Base-by-base conservation (phyloP, 1,140 invertebrate genomes). In the Bombus haemorrhoidalis region DNA sequence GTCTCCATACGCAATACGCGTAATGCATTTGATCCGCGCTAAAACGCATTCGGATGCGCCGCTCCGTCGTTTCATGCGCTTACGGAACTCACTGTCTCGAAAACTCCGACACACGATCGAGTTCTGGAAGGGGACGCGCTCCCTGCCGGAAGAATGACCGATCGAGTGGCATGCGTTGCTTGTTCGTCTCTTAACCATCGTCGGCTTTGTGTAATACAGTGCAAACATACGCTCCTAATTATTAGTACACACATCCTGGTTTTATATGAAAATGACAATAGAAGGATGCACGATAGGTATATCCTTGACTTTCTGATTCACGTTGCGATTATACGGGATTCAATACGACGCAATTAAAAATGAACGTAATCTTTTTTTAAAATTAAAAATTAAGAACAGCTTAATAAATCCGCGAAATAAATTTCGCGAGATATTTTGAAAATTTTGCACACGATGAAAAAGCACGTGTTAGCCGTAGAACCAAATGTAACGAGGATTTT, bases 21-120 rank as follows among this genome's bases (percentile, higher is more conserved):
- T 92, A 93, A 93, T 93, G 92, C 93, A 94, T 92, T 93, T 93
- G 92, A 93, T 93, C 91, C 91, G 86, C 87, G 93, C 91, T 93
- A 92, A 93, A 94, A 93, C 91, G 91, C 90, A 93, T 93, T 93
- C 86, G 90, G 90, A 91, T 91, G 90, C 85, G 88, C 80, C 80
- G 89, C 89, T 92, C 64, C 84, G 85, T 87, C 84, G 78, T 89
- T 92, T 91, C 89, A 92, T 90, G 87, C 87, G 91, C 90, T 92
- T 93, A 92, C 78, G 88, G 47, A 79, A 90, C 83, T 73, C 69
- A 28, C 77, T 34, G 78, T 59, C 62, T 86, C 89, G 43, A 85
- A 85, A 85, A 88, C 66, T 77, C 72, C 43, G 59, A 62, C 37
- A 47, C 59, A 15, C 82, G 32, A 62, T 62, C 5, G 10, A n/a